Evolutionary conservation across 2,113 vertebrate genomes (phyloP).

Genomic region (Porphyrio hochstetteri): DNA sequence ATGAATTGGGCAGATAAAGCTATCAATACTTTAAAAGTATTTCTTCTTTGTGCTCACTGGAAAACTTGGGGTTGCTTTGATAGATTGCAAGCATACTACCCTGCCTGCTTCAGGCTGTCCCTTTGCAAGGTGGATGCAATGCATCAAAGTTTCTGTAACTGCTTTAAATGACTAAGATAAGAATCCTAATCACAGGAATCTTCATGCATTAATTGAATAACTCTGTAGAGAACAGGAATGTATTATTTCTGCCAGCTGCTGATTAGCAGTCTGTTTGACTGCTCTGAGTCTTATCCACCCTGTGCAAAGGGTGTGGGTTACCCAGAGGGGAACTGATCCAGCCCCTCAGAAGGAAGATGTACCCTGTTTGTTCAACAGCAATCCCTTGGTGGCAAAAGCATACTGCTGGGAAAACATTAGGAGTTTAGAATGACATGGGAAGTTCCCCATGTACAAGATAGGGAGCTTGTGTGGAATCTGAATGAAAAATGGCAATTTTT

Average conservation of each 20-base stretch:
- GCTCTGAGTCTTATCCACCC: background rate
- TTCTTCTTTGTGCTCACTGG: background rate
- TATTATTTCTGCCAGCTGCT: background rate
- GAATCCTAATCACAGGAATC: constrained; percentile 13
- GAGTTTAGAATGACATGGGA: background rate
- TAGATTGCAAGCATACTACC: background rate
- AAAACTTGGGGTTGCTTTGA: background rate
- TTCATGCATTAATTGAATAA: background rate
- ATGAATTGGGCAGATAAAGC: background rate
- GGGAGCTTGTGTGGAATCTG: background rate
- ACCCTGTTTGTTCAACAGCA: accelerated
- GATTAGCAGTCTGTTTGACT: background rate
- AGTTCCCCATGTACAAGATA: background rate
- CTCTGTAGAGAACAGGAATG: background rate
- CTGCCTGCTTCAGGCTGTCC: background rate
- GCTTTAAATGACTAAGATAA: constrained; percentile 43
- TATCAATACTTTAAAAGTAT: background rate
- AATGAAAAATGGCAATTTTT: background rate
- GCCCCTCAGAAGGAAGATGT: background rate
- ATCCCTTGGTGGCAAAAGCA: background rate
- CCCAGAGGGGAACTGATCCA: background rate
- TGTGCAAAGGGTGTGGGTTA: accelerated
- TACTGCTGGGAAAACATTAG: background rate
- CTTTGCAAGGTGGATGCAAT: constrained; percentile 11
- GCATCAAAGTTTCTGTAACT: constrained; percentile 38